Evolutionary conservation across 2,797 vertebrate species (phyloP).

Genomic region (Schizopygopsis malacanthus): DNA sequence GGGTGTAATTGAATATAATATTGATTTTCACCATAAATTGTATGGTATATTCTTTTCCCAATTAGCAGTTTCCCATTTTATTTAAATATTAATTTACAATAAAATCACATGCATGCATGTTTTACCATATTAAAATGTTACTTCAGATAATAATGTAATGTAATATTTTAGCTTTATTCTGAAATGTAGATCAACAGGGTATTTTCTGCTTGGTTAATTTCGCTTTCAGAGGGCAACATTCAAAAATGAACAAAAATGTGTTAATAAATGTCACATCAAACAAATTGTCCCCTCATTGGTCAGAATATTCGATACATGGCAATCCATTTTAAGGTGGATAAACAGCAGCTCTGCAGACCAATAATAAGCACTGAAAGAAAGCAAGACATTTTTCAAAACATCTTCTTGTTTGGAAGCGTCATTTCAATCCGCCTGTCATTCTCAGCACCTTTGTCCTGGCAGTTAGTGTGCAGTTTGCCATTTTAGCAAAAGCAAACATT

Average conservation of each 20-base stretch:
- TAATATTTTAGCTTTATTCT: neutral
- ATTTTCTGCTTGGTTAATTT: neutral
- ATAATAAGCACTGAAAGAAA: neutral
- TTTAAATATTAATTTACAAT: neutral
- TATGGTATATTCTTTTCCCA: neutral
- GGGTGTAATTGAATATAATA: neutral
- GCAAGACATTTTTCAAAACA: neutral
- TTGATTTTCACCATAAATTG: neutral
- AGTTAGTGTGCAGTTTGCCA: neutral
- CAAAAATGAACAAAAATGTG: neutral
- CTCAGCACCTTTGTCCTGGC: neutral
- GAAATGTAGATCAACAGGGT: neutral
- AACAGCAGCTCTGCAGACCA: neutral
- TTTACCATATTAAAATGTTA: neutral
- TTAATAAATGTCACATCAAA: neutral
- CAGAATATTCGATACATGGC: neutral
- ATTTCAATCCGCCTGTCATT: neutral
- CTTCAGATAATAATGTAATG: neutral
- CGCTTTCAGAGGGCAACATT: neutral
- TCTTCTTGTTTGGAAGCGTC: neutral
- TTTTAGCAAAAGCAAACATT: constrained; percentile 34
- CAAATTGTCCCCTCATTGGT: neutral
- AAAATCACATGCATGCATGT: neutral
- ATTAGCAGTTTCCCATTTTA: too few relatives aligned
- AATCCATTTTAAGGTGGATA: neutral